Evolutionary conservation across 2,113 vertebrate genomes (phyloP).

Genomic region (Taurulus bubalis): DNA sequence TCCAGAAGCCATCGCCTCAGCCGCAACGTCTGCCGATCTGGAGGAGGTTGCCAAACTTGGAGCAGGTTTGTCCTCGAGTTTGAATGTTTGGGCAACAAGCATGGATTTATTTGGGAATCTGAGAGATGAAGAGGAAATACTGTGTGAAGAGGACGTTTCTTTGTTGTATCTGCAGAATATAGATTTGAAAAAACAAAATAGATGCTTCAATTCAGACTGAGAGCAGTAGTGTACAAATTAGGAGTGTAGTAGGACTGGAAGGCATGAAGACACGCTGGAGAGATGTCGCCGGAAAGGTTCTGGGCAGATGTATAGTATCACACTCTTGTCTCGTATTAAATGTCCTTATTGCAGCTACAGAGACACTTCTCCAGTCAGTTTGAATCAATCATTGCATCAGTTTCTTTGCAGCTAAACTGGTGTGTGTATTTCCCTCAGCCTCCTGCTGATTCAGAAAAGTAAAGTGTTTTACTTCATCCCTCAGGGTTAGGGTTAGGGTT

Average conservation of each 20-base stretch:
- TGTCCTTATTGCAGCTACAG: background rate
- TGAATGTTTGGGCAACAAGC: background rate
- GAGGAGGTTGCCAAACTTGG: slow-evolving; percentile 91
- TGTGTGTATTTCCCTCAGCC: background rate
- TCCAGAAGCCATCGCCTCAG: slow-evolving; percentile 87
- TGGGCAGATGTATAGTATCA: background rate
- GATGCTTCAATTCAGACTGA: background rate
- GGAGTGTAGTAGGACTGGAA: background rate
- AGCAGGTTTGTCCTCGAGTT: slow-evolving; percentile 71
- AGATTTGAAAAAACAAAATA: background rate
- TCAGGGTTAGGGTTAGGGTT: too few species aligned
- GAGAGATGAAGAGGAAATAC: background rate
- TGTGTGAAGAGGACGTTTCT: background rate
- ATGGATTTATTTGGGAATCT: background rate
- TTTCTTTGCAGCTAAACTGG: background rate
- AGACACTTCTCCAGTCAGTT: background rate
- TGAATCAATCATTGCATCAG: background rate
- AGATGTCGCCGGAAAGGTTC: background rate
- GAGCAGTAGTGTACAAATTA: background rate
- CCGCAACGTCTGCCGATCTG: slow-evolving; percentile 89
- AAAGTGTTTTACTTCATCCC: background rate
- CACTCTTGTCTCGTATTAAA: background rate
- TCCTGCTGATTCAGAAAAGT: background rate
- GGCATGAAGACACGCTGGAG: background rate
- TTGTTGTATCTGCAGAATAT: background rate